phyloP scores from a whole-genome alignment of 2,797 vertebrate species.

The Thamnophis elegans region DNA sequence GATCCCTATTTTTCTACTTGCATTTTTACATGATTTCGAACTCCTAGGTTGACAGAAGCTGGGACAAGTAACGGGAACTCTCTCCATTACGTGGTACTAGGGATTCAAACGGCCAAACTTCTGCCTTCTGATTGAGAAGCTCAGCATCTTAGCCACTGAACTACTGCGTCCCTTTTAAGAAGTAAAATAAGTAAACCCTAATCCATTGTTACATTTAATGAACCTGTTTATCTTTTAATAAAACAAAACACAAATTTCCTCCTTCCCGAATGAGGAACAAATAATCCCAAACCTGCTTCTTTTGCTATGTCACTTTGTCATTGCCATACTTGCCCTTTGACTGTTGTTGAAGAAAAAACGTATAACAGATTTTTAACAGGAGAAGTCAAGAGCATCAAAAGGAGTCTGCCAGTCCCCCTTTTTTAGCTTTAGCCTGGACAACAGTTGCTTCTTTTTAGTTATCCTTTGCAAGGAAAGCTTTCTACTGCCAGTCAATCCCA shows the following conservation, averaged over 20 bases:
- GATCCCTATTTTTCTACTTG: too few species aligned
- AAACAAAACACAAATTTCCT: neutral
- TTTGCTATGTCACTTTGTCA: neutral
- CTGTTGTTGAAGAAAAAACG: neutral
- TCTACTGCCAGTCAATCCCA: neutral
- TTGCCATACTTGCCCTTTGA: neutral
- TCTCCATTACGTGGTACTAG: too few species aligned
- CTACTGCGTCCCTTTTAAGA: neutral
- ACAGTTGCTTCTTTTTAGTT: conserved; percentile 11
- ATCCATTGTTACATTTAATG: neutral
- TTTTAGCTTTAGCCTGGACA: neutral
- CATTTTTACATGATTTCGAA: too few species aligned
- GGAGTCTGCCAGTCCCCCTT: neutral
- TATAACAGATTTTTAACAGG: neutral
- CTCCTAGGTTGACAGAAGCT: too few species aligned
- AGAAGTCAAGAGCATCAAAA: neutral
- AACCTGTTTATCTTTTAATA: neutral
- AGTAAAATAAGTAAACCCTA: neutral
- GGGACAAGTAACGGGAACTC: too few species aligned
- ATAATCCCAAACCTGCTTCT: neutral
- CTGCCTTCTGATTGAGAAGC: too few species aligned
- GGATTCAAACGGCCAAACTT: too few species aligned
- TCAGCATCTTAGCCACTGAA: too few species aligned
- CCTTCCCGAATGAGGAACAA: neutral
- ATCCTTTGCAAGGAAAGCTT: conserved; percentile 7